Evolutionary conservation across 2,797 vertebrate species (phyloP).

Genomic region (Hipposideros larvatus): DNA sequence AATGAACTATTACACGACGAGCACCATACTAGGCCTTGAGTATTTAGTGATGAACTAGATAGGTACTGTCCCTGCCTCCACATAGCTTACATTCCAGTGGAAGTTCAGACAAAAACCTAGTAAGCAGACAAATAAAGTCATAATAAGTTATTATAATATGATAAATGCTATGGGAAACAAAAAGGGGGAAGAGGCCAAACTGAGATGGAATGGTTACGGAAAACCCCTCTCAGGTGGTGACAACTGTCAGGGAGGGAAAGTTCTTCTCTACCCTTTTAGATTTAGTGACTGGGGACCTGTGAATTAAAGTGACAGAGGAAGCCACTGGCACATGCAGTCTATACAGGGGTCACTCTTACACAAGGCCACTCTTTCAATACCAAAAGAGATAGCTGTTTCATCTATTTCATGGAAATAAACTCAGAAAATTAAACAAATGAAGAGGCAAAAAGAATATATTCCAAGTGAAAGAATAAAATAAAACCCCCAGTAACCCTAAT

Average conservation of each 20-base stretch:
- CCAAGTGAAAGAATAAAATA: too few relatives aligned
- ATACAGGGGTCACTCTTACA: too few relatives aligned
- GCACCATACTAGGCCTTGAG: too few relatives aligned
- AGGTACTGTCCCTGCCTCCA: neutral
- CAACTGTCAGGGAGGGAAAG: neutral
- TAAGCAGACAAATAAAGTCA: neutral
- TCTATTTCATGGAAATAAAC: too few relatives aligned
- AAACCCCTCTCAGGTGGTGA: neutral
- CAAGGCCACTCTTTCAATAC: too few relatives aligned
- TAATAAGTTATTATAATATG: neutral
- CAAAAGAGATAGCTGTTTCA: too few relatives aligned
- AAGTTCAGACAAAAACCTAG: neutral
- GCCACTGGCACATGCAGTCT: too few relatives aligned
- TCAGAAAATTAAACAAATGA: too few relatives aligned
- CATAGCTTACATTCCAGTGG: neutral
- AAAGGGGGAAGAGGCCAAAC: neutral
- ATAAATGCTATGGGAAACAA: neutral
- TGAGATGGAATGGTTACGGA: neutral
- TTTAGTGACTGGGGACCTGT: neutral
- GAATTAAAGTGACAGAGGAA: conserved; percentile 7
- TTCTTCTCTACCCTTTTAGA: neutral
- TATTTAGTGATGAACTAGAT: neutral
- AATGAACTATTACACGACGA: neutral
- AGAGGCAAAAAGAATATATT: too few relatives aligned
- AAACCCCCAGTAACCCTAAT: too few relatives aligned